Evolutionary conservation across 2,888 invertebrate species (phyloP).

Genomic region (Epirrita christyi): DNA sequence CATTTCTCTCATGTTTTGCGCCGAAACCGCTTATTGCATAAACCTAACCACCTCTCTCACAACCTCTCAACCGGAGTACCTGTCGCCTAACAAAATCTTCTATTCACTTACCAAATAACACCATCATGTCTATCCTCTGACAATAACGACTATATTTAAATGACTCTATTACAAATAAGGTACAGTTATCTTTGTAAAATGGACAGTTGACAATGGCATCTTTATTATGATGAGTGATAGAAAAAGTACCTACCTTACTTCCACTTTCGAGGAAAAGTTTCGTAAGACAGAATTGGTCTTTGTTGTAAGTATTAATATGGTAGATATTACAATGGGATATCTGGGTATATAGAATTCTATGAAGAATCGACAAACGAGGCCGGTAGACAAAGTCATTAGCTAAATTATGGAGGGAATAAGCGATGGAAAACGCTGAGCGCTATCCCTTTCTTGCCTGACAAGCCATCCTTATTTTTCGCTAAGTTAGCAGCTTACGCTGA

Average conservation of each 20-base stretch:
- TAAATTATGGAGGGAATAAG: too few species aligned
- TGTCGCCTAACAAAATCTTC: constrained; percentile 1
- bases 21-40: constrained; percentile 52
- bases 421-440: too few species aligned
- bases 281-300: not conserved
- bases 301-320: not conserved
- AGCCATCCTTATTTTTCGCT: too few species aligned
- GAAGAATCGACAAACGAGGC: too few species aligned
- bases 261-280: not conserved
- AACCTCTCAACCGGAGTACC: constrained; percentile 58
- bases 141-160: not conserved
- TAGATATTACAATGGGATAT: too few species aligned
- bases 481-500: too few species aligned
- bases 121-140: not conserved
- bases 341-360: too few species aligned
- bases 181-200: not conserved
- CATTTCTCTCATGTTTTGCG: constrained; percentile 34
- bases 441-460: too few species aligned
- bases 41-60: constrained; percentile 62
- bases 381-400: too few species aligned
- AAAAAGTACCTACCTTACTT: not conserved
- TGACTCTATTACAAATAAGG: not conserved
- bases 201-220: not conserved
- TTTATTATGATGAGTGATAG: not conserved
- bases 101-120: not conserved